Percentiles rank a stretch among this genome's conserved stretches.
phyloP scores from a whole-genome alignment of 1,140 invertebrate genomes.

The Zaprionus davidi region DNA sequence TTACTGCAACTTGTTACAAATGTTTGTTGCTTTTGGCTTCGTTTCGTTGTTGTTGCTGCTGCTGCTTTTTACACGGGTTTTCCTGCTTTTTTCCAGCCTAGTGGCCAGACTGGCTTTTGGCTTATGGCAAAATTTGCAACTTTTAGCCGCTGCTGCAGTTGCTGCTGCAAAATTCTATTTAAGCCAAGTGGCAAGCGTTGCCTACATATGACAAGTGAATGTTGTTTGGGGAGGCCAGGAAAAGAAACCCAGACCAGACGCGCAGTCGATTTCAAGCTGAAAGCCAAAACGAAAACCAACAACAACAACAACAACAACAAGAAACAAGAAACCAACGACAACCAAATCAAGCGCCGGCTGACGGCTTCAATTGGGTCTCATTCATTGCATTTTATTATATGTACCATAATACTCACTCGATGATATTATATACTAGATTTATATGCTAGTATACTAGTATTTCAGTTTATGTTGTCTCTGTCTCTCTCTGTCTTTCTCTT shows the following conservation, averaged over 20 bases:
- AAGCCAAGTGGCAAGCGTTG: slow-evolving; percentile 50
- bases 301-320: slow-evolving; percentile 11
- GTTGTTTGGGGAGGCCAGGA: slow-evolving; percentile 70
- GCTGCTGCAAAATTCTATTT: slow-evolving; percentile 64
- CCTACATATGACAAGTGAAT: slow-evolving; percentile 76
- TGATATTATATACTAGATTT: slow-evolving; percentile 14
- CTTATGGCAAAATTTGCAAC: slow-evolving; percentile 44
- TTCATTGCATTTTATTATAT: slow-evolving; percentile 22
- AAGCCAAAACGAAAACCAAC: slow-evolving; percentile 27
- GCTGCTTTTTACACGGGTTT: slow-evolving; percentile 33
- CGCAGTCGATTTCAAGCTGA: slow-evolving; percentile 9
- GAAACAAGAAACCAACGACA: slow-evolving; percentile 1
- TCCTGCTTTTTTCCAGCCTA: slow-evolving; percentile 45
- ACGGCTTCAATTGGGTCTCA: slow-evolving; percentile 34
- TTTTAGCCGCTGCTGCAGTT: slow-evolving; percentile 24
- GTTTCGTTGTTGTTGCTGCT: slow-evolving; percentile 18
- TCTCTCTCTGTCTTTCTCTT: slow-evolving; percentile 5
- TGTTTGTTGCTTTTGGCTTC: slow-evolving; percentile 43
- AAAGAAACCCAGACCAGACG: slow-evolving; percentile 40
- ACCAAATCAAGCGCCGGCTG: slow-evolving; percentile 46
- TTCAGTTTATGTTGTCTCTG: slow-evolving; percentile 6
- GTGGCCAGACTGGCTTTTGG: slow-evolving; percentile 49
- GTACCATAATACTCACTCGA: not conserved
- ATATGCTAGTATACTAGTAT: slow-evolving; percentile 5
- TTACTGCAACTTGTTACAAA: slow-evolving; percentile 66